phyloP scores from a whole-genome alignment of 2,888 invertebrate species.

The Endotricha flammealis region DNA sequence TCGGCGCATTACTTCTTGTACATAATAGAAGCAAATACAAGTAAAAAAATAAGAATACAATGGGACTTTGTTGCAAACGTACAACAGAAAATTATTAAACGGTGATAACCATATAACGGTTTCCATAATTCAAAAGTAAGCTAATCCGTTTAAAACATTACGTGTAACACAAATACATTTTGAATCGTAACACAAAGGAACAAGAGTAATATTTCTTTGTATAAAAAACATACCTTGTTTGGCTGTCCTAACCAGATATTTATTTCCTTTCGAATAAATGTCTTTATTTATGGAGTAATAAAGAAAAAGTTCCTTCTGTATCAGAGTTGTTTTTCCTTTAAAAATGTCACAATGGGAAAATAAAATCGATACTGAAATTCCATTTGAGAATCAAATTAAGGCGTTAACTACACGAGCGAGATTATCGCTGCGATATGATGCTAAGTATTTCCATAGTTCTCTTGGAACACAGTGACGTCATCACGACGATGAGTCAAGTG shows the following conservation, averaged over 20 bases:
- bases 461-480: no score
- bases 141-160: no score
- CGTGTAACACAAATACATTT: neutral
- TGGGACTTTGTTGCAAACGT: no score
- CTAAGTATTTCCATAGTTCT: no score
- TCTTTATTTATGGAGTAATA: neutral
- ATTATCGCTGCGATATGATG: neutral
- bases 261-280: neutral
- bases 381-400: neutral
- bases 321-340: neutral
- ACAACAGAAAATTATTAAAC: no score
- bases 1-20: no score
- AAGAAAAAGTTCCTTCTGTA: conserved; percentile 1
- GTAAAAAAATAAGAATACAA: no score
- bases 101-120: no score
- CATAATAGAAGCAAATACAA: no score
- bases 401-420: neutral
- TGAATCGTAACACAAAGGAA: neutral
- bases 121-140: no score
- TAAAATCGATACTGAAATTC: neutral
- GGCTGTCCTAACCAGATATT: neutral
- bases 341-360: neutral
- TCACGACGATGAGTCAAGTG: no score
- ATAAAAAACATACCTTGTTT: neutral
- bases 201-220: neutral